These are phyloP conservation scores for Otolemur garnettii DNA, from an alignment of 2,113 vertebrate species.

Conservation along the genomic window DNA sequence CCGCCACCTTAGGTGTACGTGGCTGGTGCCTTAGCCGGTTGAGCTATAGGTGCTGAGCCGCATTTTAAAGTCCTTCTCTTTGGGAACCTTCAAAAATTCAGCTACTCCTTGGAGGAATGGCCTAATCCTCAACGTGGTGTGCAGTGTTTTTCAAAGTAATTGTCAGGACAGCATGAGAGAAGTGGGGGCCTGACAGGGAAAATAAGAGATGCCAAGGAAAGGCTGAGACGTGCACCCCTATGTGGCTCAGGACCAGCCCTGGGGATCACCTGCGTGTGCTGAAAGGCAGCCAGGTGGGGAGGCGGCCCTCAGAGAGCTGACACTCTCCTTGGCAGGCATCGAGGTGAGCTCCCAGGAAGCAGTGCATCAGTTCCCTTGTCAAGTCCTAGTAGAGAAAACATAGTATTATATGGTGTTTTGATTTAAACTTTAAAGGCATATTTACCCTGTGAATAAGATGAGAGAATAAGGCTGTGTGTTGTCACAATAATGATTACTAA, in stretches of 20 bases:
- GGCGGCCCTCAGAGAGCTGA: not conserved
- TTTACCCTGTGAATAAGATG: not conserved
- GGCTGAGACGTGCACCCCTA: rapidly evolving
- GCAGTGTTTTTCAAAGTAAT: not conserved
- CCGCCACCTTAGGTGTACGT: too few relatives aligned
- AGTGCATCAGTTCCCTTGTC: rapidly evolving
- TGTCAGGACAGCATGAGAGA: not conserved
- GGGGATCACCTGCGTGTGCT: not conserved
- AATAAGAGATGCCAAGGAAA: not conserved
- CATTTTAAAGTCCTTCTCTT: not conserved
- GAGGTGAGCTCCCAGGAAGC: not conserved
- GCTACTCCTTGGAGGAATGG: not conserved
- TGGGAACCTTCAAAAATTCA: not conserved
- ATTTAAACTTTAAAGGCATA: not conserved
- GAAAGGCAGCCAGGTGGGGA: not conserved
- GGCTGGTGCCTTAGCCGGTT: too few relatives aligned
- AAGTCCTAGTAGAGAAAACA: too few relatives aligned
- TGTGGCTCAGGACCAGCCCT: not conserved
- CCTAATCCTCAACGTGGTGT: not conserved
- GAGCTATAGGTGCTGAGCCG: too few relatives aligned
- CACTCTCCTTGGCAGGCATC: not conserved
- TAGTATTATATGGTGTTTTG: not conserved
- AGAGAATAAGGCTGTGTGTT: not conserved
- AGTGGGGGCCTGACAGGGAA: not conserved
- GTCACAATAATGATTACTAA: rapidly evolving